Evolutionary conservation across 2,113 vertebrate genomes (phyloP), one percentile per base, ranked within the genome.

Genomic region (Sarotherodon lohbergeri): DNA sequence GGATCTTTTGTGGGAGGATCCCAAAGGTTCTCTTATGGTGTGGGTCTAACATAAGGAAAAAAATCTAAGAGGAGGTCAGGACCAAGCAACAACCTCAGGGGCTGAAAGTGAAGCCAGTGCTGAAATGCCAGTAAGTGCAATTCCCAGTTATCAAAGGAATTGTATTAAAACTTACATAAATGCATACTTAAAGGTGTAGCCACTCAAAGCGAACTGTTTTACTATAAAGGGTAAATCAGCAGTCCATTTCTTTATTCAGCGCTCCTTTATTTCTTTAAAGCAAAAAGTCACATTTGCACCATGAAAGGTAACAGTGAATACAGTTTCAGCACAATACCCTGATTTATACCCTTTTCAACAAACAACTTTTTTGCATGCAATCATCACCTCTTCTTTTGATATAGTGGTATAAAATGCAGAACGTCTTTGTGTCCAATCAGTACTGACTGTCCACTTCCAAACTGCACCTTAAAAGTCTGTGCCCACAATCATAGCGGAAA

Each of bases 301-400:
- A 27, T 48, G 22, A 46, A 73, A 46, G 9, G 43, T 46, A 73
- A 73, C 9, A 9, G 39, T 46, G 22, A 4, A 46, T 22, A 46
- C 63, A 76, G 48, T 17, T 34, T 61, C 46, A 79, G 16, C 22
- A 82, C 43, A 12, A 63, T 86, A 80, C 71, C 34, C 32, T 55
- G 61, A 76, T 76, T 76, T 50, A 76, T 29, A 50, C 71, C 63
- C 46, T 43, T 48, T 27, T 68, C 9, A 14, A 32, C 43, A 32
- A 50, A 76, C 9, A 81, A 73, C 39, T 83, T 83, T 34, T 90
- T 50, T 19, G 7, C 46, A 19, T 66, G 71, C 61, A 84, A 86
- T 91, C 57, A 90, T 61, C 17, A 78, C 46, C 80, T 32, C 39
- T 82, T 93, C 61, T 85, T 90, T 80, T 76, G 34, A 66, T 43